Evolutionary conservation across 2,888 invertebrate genomes (phyloP), one percentile per base, ranked within the genome.

Genomic region (Actias luna): DNA sequence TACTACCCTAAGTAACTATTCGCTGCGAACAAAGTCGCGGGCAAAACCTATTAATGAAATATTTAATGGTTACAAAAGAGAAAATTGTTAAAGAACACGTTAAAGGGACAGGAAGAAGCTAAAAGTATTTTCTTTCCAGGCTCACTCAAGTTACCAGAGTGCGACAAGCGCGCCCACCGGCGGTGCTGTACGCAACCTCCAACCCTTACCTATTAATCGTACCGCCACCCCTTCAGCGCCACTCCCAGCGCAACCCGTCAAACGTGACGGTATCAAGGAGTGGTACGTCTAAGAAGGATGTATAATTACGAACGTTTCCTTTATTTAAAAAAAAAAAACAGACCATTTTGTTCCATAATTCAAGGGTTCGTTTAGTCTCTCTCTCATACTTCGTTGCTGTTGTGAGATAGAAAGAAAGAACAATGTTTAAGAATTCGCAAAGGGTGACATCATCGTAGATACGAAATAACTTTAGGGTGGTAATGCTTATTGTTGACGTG

Each of bases 201-300:
- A 93, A 73, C 90, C 87, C 59, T 79, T 85, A 58, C 88, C 84
- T 4, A 83, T 84, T 52, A 91, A 89, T 71, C 89, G 55, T 7
- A 55, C 61, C 78, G 46, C 46, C 1, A 85, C 58, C 87, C 84
- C 7, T 82, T 84, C 57, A 90, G 89, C 71, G 89, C 87, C 80
- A 88, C 68, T 89, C 68, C 94, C 93, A 72, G 71, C 90, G 42
- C 90, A 89, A 70, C 92, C 92, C 2, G 87, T 96, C 88, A 97
- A 97, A 81, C 94, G 96, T 68, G 97, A 97, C 94, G 97, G 98
- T 85, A 97, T 98, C 84, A 98, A 98, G 93, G 98, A 98, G 94
- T 98, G 98, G 98, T 98, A 98, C 89, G 98, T 98, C 89, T 98
- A 96, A 79, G 66, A 58, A 31, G 31, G 33, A 57, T 22, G 33